phyloP scores from a whole-genome alignment of 2,888 invertebrate genomes.

The Erebia epiphron region DNA sequence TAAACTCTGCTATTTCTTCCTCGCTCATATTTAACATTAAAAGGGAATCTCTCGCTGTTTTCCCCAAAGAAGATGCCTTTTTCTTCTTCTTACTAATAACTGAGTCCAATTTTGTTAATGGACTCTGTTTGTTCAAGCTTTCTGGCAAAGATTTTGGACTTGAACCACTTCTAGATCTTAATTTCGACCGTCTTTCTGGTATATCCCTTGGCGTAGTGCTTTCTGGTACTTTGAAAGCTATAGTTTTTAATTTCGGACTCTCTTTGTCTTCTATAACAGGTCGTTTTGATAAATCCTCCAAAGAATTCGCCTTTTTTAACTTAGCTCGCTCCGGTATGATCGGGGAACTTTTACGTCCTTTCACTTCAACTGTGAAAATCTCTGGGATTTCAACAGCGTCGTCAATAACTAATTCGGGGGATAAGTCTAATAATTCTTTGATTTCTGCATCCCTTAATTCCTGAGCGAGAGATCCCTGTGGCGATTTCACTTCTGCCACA shows the following conservation, averaged over 20 bases:
- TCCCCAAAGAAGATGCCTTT: slow-evolving; percentile 72
- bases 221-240: slow-evolving; percentile 72
- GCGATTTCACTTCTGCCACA: slow-evolving; percentile 42
- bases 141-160: slow-evolving; percentile 79
- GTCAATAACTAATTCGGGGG: slow-evolving; percentile 71
- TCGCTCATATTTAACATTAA: slow-evolving; percentile 76
- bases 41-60: slow-evolving; percentile 74
- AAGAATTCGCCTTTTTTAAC: slow-evolving; percentile 67
- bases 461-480: slow-evolving; percentile 61
- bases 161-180: slow-evolving; percentile 66
- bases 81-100: slow-evolving; percentile 67
- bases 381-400: slow-evolving; percentile 61
- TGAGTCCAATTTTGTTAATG: slow-evolving; percentile 63
- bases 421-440: slow-evolving; percentile 67
- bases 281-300: slow-evolving; percentile 65
- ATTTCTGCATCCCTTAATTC: slow-evolving; percentile 70
- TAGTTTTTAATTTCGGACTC: slow-evolving; percentile 63
- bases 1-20: slow-evolving; percentile 74
- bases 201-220: slow-evolving; percentile 71
- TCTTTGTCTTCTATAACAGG: slow-evolving; percentile 51
- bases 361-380: slow-evolving; percentile 59
- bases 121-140: slow-evolving; percentile 68
- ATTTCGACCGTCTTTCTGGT: slow-evolving; percentile 62
- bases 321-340: slow-evolving; percentile 71
- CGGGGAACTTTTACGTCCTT: slow-evolving; percentile 59